Conservation (phyloP, 2,888 invertebrate species). For the Tenthredo livida region DNA sequence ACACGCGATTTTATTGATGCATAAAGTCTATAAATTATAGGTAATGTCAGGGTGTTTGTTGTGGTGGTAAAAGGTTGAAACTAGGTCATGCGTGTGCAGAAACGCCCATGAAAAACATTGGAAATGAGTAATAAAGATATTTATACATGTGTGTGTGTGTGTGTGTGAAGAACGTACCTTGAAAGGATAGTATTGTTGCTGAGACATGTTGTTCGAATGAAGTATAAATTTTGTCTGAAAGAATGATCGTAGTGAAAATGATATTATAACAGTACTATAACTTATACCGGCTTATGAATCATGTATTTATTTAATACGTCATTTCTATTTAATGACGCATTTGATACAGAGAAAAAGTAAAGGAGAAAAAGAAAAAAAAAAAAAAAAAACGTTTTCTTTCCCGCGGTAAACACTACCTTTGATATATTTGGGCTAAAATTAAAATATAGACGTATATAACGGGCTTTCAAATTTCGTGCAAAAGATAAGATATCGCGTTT, state of each 20-base stretch:
- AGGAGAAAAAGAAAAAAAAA: background rate
- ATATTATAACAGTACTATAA: background rate
- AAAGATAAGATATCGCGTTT: conserved; percentile 19
- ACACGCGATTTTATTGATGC: conserved; percentile 41
- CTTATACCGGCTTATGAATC: conserved; percentile 27
- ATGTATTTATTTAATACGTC: background rate
- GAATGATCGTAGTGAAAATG: background rate
- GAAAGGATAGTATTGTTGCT: conserved; percentile 92
- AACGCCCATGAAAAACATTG: conserved; percentile 56
- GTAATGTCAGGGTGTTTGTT: background rate
- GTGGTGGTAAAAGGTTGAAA: conserved; percentile 49
- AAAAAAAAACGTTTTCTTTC: background rate
- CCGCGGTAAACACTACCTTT: conserved; percentile 9
- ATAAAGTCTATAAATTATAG: background rate
- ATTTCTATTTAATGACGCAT: conserved; percentile 4
- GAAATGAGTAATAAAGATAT: conserved; percentile 55
- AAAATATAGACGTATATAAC: background rate
- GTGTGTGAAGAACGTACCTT: conserved; percentile 83
- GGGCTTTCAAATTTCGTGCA: background rate
- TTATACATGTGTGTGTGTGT: conserved; percentile 51
- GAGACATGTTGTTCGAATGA: conserved; percentile 82
- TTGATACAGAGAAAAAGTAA: background rate
- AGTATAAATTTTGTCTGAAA: conserved; percentile 28
- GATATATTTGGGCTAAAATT: background rate
- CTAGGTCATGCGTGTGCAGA: conserved; percentile 58